Evolutionary conservation across 1,140 invertebrate species (phyloP), one percentile per base, ranked within the genome.

Genomic region (Tetranychus cinnabarinus): DNA sequence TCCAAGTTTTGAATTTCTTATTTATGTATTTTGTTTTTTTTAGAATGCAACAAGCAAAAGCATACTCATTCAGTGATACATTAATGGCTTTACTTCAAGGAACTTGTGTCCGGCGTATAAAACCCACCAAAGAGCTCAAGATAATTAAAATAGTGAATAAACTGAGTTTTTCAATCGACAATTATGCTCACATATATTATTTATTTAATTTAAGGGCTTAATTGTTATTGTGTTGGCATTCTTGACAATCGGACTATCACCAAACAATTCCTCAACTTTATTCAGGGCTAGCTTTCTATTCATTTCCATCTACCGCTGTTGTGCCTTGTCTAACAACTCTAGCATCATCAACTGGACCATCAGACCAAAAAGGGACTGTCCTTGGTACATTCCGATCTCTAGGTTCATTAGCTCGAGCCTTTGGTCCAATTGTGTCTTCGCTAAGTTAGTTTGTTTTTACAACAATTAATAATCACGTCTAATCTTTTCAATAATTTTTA

Each of bases 41-140:
- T 68, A 87, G 88, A 37, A 89, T 92, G 82, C 84, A 97, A 70
- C 93, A 98, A 76, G 95, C 92, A 7, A 89, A 84, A 77, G 96
- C 98, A 88, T 97, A 97, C 72, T 80, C 96, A 66, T 84, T 82
- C 46, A 88, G 93, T 65, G 95, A 93, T 72, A 66, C 89, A 31
- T 79, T 85, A 35, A 99, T 99, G 95, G 84, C 89, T 35, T 63
- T 86, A 47, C 78, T 97, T 55, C 95, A 98, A 79, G 93, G 91
- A 52, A 80, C 81, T 2, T 88, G 84, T 70, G 84, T 90, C 0
- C 75, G 93, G 61, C 78, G 82, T 61, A 76, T 96, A 13, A 78
- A 82, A n/a, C 72, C 78, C n/a, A 74, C 82, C 36, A 81, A 80
- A 69, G 88, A 86, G 58, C 80, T 83, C 70, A 70, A 72, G n/a